Evolutionary conservation across 1,140 invertebrate genomes (phyloP), one percentile per base, ranked within the genome.

Genomic region (Drosophila guanche): DNA sequence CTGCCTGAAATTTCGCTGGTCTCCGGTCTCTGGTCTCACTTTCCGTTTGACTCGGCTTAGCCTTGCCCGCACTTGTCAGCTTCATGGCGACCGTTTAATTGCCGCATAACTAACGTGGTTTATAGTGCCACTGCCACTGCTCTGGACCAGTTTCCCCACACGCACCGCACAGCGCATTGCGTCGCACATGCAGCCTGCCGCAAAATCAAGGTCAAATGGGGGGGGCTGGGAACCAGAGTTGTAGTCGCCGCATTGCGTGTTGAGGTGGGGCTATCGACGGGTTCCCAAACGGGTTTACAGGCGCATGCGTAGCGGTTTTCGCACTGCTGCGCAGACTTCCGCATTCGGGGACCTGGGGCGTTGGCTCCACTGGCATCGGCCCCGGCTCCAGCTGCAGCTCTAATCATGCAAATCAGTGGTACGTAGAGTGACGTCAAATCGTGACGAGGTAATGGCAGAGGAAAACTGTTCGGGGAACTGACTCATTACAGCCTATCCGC

Each of bases 201-300:
- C 77, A 76, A 79, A 72, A 84, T 90, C 86, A 90, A 90, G 86
- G 86, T 90, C 86, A 90, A 90, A 71, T 46, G 54, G 51, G n/a
- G n/a, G 23, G 42, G 66, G 51, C 60, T 46, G 27, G n/a, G 14
- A 40, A 42, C 43, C 45, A 3, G 52, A 55, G 45, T 40, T n/a
- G 16, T 7, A 20, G 16, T 51, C 16, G 41, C 40, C 52, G 48
- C 56, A 55, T 67, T 85, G 51, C 57, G 52, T 77, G 55, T 54
- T 48, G 54, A 59, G 57, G 40, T 62, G 60, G 16, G 56, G 54
- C 37, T 1, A 37, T 37, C 33, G 20, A 10, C 6, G 4, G 14
- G 12, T 14, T 40, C 14, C 4, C 8, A 76, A 83, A 86, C 83
- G 33, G 50, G 81, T 86, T 85, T 75, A 33, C 46, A 14, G 54